A percentile compares a stretch with the other conserved stretches of the same genome.
Evolutionary conservation across 2,797 vertebrate genomes (phyloP).

Genomic region (Alosa sapidissima): DNA sequence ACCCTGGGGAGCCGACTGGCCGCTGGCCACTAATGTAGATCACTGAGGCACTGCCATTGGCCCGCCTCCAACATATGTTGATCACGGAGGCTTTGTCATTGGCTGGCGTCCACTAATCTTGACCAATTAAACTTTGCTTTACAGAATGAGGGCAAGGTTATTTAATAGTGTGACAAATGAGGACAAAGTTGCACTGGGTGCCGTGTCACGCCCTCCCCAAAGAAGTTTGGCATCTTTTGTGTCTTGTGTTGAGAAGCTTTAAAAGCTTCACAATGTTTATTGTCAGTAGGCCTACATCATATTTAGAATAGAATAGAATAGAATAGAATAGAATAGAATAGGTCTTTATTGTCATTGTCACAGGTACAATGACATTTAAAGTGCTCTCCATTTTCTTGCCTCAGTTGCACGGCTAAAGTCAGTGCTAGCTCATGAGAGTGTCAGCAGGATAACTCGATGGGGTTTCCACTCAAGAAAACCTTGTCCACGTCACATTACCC

Average conservation of each 20-base stretch:
- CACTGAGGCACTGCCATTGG: constrained; percentile 1
- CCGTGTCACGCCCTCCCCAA: background rate
- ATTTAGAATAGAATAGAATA: background rate
- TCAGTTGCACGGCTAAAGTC: background rate
- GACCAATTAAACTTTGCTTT: constrained; percentile 18
- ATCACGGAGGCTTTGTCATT: constrained; percentile 2
- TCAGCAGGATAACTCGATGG: background rate
- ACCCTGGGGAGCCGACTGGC: background rate
- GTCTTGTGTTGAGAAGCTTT: background rate
- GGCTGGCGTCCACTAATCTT: constrained; percentile 1
- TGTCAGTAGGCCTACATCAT: background rate
- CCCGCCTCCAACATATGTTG: background rate
- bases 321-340: background rate
- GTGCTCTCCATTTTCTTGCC: background rate
- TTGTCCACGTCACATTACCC: background rate
- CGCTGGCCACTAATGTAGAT: background rate
- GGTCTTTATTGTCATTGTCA: too few relatives aligned
- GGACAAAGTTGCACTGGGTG: background rate
- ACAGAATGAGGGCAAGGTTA: background rate
- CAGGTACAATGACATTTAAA: too few relatives aligned
- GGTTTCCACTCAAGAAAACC: background rate
- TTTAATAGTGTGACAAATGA: background rate
- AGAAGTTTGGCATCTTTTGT: background rate
- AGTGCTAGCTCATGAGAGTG: background rate
- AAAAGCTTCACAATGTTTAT: background rate